Conservation (phyloP, 2,888 invertebrate species). For the Protonemura montana region DNA sequence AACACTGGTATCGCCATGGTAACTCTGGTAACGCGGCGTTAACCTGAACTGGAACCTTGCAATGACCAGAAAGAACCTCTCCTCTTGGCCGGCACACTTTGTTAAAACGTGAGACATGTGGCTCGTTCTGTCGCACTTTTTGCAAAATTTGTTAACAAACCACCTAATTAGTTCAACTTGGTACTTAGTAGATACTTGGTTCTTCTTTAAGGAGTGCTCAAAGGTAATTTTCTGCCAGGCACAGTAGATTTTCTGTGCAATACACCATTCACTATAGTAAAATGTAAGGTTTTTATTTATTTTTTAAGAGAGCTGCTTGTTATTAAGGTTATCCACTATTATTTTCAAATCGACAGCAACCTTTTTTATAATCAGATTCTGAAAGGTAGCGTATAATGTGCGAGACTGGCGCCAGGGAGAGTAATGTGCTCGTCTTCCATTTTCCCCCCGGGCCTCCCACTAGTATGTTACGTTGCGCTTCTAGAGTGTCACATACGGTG, state of each 20-base stretch:
- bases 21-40: background rate
- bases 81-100: background rate
- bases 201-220: background rate
- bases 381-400: background rate
- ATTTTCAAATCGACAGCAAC: background rate
- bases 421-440: background rate
- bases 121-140: too few relatives aligned
- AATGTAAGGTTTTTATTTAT: background rate
- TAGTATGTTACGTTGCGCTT: background rate
- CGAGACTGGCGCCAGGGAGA: background rate
- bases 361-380: constrained; percentile 12
- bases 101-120: background rate
- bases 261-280: background rate
- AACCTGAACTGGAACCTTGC: background rate
- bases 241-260: too few relatives aligned
- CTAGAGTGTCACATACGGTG: too few relatives aligned
- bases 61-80: background rate
- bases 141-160: background rate
- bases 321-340: constrained; percentile 3
- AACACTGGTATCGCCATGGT: too few relatives aligned
- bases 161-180: too few relatives aligned
- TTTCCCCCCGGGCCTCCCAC: background rate
- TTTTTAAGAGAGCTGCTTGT: background rate
- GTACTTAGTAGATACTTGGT: too few relatives aligned
- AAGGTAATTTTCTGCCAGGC: background rate